Base-by-base conservation (phyloP, 2,113 vertebrate genomes). In the Osmerus eperlanus region DNA sequence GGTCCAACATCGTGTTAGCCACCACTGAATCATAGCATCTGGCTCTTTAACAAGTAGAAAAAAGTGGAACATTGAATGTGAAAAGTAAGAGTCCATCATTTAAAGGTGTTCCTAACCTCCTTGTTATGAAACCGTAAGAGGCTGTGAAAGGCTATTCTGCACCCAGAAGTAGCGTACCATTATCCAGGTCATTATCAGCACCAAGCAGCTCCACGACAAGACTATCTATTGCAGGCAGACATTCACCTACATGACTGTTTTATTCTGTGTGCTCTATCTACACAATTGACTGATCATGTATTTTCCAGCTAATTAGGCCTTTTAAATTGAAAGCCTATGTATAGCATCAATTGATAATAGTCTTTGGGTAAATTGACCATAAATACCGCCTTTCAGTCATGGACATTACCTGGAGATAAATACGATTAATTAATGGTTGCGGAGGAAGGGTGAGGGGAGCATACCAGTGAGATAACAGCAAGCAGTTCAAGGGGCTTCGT, bases 271-370 rank as follows among this genome's bases (percentile, higher is more conserved):
- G 52, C 73, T 59, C 70, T 67, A 68, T 21, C 73, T 61, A 65
- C 86, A 90, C 91, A 92, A 91, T 90, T 89, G 89, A 91, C 90
- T 91, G 90, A 90, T 91, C 91, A 87, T 91, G 89, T 91, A 87
- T 92, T 92, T 92, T 89, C 90, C 90, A 91, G 90, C 89, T 91
- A 93, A 93, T 93, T 93, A 92, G 91, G 71, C 78, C 79, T 76
- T 85, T 90, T 86, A 88, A 85, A 87, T 76, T 77, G 70, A 85
- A 70, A 77, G 74, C 41, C 74, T 72, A 78, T 88, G 91, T 85
- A 54, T 83, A 80, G 83, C 79, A 6, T 65, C 58, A 86, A 82
- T 82, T 89, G 92, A 92, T 92, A 92, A 90, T 86, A 86, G 84
- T 80, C 86, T 79, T 53, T 80, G 70, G 81, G 68, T 90, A 91